phyloP scores from a whole-genome alignment of 2,113 vertebrate species.

The Prunella himalayana region DNA sequence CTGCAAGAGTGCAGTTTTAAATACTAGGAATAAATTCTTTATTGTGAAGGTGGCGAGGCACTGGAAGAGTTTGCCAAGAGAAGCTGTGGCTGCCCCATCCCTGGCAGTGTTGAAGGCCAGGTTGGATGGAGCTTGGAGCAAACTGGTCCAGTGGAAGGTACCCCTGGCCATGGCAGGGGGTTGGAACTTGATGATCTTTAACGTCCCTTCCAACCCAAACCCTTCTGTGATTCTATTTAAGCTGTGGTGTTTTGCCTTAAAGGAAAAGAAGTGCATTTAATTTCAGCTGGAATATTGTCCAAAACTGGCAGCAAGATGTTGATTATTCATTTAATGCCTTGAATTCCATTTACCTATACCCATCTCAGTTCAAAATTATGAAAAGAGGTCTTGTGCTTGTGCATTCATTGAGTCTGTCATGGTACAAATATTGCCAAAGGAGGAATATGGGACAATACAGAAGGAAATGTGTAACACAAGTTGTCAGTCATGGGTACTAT shows the following conservation, averaged over 20 bases:
- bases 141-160: background rate
- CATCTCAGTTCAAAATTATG: background rate
- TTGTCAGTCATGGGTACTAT: background rate
- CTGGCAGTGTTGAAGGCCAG: background rate
- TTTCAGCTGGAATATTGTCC: background rate
- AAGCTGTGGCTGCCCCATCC: background rate
- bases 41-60: background rate
- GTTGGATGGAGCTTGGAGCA: background rate
- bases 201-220: background rate
- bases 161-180: background rate
- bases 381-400: background rate
- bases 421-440: background rate
- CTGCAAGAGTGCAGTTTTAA: background rate
- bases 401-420: background rate
- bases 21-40: background rate
- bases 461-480: background rate
- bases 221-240: background rate
- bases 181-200: background rate
- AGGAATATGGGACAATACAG: background rate
- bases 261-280: background rate
- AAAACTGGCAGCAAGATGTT: background rate
- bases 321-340: background rate
- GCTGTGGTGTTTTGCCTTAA: background rate
- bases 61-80: background rate
- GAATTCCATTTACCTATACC: background rate